phyloP scores from a whole-genome alignment of 2,797 vertebrate species.

The Gastrophryne carolinensis region DNA sequence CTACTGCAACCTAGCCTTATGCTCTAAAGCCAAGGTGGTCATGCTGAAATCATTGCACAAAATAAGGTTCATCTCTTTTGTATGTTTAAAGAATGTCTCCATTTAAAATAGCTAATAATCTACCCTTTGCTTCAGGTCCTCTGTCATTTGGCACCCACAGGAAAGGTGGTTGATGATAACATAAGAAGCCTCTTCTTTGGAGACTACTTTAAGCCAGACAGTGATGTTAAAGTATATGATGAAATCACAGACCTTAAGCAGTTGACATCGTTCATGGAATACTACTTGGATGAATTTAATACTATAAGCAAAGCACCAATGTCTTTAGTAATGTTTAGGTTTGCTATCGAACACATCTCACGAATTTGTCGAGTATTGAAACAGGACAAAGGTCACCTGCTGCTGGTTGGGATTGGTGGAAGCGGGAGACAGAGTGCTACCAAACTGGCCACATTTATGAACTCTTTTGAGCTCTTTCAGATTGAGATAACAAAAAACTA shows the following conservation, averaged over 20 bases:
- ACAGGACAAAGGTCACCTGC: slow-evolving; percentile 85
- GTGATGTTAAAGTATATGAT: slow-evolving; percentile 75
- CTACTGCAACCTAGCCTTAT: no score
- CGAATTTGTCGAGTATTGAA: slow-evolving; percentile 89
- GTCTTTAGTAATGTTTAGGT: slow-evolving; percentile 91
- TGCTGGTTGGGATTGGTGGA: slow-evolving; percentile 86
- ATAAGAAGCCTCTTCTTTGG: slow-evolving; percentile 90
- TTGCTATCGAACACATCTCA: slow-evolving; percentile 91
- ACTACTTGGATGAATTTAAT: slow-evolving; percentile 89
- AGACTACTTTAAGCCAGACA: slow-evolving; percentile 77
- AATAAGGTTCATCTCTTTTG: no score
- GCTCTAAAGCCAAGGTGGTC: no score
- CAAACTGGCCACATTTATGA: slow-evolving; percentile 86
- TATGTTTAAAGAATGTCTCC: no score
- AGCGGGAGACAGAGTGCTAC: slow-evolving; percentile 86
- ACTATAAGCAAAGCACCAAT: slow-evolving; percentile 86
- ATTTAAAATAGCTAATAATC: no score
- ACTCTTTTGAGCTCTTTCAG: slow-evolving; percentile 82
- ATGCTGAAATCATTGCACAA: no score
- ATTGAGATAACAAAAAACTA: slow-evolving; percentile 90
- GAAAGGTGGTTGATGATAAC: slow-evolving; percentile 76
- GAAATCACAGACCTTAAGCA: slow-evolving; percentile 82
- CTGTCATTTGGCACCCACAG: slow-evolving; percentile 76
- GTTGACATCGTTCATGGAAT: slow-evolving; percentile 82
- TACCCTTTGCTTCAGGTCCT: slow-evolving; percentile 76